Base-by-base conservation (phyloP, 2,888 invertebrate genomes). In the Dilophus febrilis region DNA sequence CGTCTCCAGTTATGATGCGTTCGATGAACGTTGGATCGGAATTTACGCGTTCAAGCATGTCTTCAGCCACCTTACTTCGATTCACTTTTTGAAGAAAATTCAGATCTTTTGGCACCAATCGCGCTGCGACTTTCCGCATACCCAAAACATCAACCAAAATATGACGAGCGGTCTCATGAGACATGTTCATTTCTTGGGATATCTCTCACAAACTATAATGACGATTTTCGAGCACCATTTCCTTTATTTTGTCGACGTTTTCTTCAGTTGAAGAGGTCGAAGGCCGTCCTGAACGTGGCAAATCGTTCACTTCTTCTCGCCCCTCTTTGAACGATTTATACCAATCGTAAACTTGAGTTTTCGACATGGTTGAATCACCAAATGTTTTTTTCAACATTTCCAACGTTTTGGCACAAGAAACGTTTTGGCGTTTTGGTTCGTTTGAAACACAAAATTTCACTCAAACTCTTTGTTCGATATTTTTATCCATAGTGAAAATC, bases 231-330 rank as follows among this genome's bases (percentile, higher is more conserved):
- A 46, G 37, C 42, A 49, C 43, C 27, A 47, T 48, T 47, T 49
- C 45, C 42, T 48, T 45, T 38, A 49, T 43, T 48, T 47, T 44
- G 42, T 48, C 41, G 44, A 49, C 42, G 38, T 48, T 48, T 49
- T 48, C 46, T 22, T 48, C 46, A 45, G 46, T 47, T 33, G 45
- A 46, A 45, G 44, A 44, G 22, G 41, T 44, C 46, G 45, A 45
- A 34, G 38, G 43, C 43, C 42, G 37, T 32, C 47, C 44, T 13
- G 48, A 43, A 44, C 48, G 48, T 14, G 41, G 31, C 30, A 47
- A 47, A 28, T 50, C 49, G 26, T 49, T 42, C 17, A 45, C 45
- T 19, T 42, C 39, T 37, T 50, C 46, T 14, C 44, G 43, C 30
- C 47, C 48, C 36, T 46, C 44, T 36, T 35, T 41, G 38, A 41